Percentiles rank a stretch among this genome's conserved stretches.
phyloP scores from a whole-genome alignment of 2,888 invertebrate species.

The Rutpela maculata region DNA sequence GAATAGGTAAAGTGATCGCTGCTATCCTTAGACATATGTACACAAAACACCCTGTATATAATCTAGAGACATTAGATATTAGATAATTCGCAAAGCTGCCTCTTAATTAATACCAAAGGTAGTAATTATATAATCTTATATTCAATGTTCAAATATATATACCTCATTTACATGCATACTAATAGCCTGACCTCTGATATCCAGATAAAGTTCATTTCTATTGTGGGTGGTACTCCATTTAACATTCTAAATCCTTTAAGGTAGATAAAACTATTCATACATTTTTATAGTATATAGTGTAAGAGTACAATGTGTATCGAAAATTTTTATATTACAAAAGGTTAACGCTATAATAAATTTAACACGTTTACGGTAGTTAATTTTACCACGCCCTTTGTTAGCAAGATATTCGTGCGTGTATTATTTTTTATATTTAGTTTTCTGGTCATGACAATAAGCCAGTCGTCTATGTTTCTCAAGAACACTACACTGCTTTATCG shows the following conservation, averaged over 20 bases:
- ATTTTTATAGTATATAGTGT: background rate
- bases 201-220: background rate
- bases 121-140: background rate
- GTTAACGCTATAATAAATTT: conserved; percentile 19
- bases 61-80: too few species aligned
- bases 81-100: too few species aligned
- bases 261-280: conserved; percentile 14
- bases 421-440: background rate
- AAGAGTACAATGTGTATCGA: conserved; percentile 10
- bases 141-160: background rate
- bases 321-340: conserved; percentile 23
- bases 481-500: background rate
- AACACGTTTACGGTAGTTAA: conserved; percentile 25
- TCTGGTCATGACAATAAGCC: background rate
- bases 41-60: too few species aligned
- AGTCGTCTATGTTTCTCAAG: background rate
- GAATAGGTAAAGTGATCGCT: too few species aligned
- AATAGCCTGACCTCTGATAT: background rate
- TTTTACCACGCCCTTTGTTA: conserved; percentile 25
- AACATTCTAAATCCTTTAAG: conserved; percentile 24
- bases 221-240: conserved; percentile 12
- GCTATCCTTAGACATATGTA: too few species aligned
- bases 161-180: background rate
- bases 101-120: background rate
- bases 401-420: background rate